These are phyloP conservation scores for Pseudeuparius sepicola DNA, from an alignment of 2,888 invertebrate species.

Conservation along the genomic window DNA sequence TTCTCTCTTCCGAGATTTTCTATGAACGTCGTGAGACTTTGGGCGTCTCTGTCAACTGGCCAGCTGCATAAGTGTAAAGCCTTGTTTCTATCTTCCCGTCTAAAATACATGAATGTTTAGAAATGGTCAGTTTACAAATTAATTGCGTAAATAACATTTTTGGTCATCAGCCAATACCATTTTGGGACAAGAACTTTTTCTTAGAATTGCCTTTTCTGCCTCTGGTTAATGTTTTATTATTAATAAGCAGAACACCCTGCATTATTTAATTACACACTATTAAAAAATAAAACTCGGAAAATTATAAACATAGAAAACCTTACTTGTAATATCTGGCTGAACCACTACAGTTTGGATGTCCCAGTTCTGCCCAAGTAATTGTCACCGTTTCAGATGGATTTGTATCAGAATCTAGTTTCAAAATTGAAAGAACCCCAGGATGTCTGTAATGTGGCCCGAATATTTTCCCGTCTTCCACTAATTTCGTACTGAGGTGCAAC, in stretches of 20 bases:
- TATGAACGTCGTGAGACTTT: constrained; percentile 46
- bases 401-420: constrained; percentile 42
- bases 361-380: constrained; percentile 55
- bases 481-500: constrained; percentile 59
- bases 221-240: no score
- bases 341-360: constrained; percentile 42
- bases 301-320: constrained; percentile 3
- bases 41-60: constrained; percentile 67
- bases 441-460: constrained; percentile 43
- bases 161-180: no score
- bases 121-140: constrained; percentile 1
- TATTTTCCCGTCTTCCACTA: constrained; percentile 56
- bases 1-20: constrained; percentile 62
- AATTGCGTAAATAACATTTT: no score
- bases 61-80: constrained; percentile 84
- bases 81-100: constrained; percentile 65
- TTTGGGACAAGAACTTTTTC: no score
- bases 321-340: constrained; percentile 48
- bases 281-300: no score
- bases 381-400: constrained; percentile 53
- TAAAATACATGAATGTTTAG: constrained; percentile 30
- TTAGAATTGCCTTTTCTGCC: no score
- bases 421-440: constrained; percentile 49
- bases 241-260: no score
- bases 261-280: no score